Percentiles rank a stretch among this genome's conserved stretches.
Conservation (phyloP, 2,113 vertebrate species). For the Triplophysa rosa region DNA sequence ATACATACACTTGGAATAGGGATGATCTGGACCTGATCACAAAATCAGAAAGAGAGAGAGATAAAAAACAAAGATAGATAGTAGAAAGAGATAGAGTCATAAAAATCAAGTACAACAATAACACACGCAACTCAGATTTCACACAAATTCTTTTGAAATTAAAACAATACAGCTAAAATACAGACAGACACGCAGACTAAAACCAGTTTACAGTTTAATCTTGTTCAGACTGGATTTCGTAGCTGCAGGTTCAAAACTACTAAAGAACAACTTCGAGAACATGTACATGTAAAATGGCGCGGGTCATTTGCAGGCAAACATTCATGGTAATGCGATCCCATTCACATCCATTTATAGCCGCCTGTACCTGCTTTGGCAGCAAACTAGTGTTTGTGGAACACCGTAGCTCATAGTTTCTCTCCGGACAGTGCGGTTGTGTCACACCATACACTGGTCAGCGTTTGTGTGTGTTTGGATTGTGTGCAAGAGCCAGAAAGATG, state of each 20-base stretch:
- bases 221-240: constrained; percentile 15
- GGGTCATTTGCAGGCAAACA: constrained; percentile 66
- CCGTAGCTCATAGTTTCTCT: constrained; percentile 54
- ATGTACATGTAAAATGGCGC: constrained; percentile 59
- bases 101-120: constrained; percentile 56
- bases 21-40: constrained; percentile 92
- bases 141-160: background rate
- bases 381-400: constrained; percentile 62
- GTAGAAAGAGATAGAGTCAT: constrained; percentile 63
- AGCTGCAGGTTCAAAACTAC: constrained; percentile 44
- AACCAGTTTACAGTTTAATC: constrained; percentile 12
- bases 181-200: constrained; percentile 26
- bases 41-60: constrained; percentile 63
- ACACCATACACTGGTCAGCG: constrained; percentile 60
- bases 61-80: constrained; percentile 62
- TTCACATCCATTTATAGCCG: constrained; percentile 66
- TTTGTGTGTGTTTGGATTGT: constrained; percentile 17
- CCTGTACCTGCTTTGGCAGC: constrained; percentile 66
- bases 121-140: constrained; percentile 44
- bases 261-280: constrained; percentile 53
- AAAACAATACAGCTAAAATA: background rate
- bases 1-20: constrained; percentile 95
- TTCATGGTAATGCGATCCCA: constrained; percentile 56
- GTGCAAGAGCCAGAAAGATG: constrained; percentile 6
- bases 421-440: constrained; percentile 56